These are phyloP conservation scores for Oxyscelio sp. DNA, from an alignment of 2,888 invertebrate genomes.

Conservation along the genomic window DNA sequence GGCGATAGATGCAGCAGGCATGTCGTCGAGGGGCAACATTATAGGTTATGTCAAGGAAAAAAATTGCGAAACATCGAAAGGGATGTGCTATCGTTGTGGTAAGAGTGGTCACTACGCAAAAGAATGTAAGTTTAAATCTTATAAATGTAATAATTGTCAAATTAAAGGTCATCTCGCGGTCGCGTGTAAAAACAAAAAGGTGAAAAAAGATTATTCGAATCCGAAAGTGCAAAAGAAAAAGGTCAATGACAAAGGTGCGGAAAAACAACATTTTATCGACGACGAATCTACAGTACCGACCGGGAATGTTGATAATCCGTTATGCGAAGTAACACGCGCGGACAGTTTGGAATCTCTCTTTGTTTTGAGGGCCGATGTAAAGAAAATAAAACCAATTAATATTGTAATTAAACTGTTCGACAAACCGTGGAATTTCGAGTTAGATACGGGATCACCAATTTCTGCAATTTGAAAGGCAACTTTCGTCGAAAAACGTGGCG, in stretches of 20 bases:
- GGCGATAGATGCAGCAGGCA: too few relatives aligned
- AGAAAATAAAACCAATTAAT: conserved; percentile 10
- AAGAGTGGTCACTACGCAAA: background rate
- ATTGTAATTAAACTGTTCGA: conserved; percentile 22
- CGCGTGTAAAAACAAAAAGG: conserved; percentile 13
- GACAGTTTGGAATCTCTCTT: conserved; percentile 30
- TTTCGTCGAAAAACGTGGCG: background rate
- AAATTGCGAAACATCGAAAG: too few relatives aligned
- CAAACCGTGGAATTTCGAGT: conserved; percentile 41
- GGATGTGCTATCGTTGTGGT: conserved; percentile 21
- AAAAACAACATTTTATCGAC: conserved; percentile 4
- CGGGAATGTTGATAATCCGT: too few relatives aligned
- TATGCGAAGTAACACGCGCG: too few relatives aligned
- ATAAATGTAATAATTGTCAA: conserved; percentile 12
- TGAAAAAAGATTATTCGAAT: background rate
- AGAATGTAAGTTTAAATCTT: background rate
- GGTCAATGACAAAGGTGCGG: too few relatives aligned
- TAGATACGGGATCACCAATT: conserved; percentile 71
- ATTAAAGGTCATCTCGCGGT: conserved; percentile 10
- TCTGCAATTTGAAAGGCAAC: conserved; percentile 49
- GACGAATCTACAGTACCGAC: background rate
- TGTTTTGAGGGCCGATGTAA: background rate
- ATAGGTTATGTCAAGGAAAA: too few relatives aligned
- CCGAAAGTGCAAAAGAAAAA: background rate
- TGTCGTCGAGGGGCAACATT: too few relatives aligned